Evolutionary conservation across 1,140 invertebrate species (phyloP), one percentile per base, ranked within the genome.

Genomic region (Solenopsis fugax): DNA sequence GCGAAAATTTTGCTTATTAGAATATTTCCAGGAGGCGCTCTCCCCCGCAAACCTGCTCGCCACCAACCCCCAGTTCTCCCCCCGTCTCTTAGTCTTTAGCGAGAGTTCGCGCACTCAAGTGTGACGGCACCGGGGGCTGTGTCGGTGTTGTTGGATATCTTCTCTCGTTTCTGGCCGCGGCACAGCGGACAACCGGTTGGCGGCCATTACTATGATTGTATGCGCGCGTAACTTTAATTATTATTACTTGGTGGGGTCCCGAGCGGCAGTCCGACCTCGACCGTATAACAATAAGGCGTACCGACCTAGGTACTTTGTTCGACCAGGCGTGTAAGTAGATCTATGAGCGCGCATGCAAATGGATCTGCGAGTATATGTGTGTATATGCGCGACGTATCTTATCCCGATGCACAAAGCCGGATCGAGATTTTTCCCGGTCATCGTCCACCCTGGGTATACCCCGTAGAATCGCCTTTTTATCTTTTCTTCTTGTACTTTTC

Each of bases 1-100:
- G 94, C 93, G 93, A 94, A 94, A 94, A 95, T 95, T 94, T 94
- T 94, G 93, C 93, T 94, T 94, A 94, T 95, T 94, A 94, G 93
- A 94, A 94, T 95, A 94, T 94, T 94, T 94, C 93, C 90, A 91
- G 88, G 88, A 90, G 91, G 62, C 73, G 64, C 52, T 80, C 60
- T 73, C 10, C 58, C 60, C 50, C 45, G 34, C 71, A 41, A 78
- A 37, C 54, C 54, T 16, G 67, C 21, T 60, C 37, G 29, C n/a
- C 54, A 48, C 71, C 72, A 45, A 64, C 58, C 37, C 12, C 72
- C 67, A 29, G 29, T 29, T 29, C 24, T 56, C 12, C 52, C n/a
- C 52, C 76, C 37, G 50, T 65, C 37, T 85, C 58, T 88, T 84
- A 84, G 80, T 73, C 88, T 85, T 78, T 73, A 75, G 88, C 69